Evolutionary conservation across 2,113 vertebrate species (phyloP).

Genomic region (Alexandromys fortis): DNA sequence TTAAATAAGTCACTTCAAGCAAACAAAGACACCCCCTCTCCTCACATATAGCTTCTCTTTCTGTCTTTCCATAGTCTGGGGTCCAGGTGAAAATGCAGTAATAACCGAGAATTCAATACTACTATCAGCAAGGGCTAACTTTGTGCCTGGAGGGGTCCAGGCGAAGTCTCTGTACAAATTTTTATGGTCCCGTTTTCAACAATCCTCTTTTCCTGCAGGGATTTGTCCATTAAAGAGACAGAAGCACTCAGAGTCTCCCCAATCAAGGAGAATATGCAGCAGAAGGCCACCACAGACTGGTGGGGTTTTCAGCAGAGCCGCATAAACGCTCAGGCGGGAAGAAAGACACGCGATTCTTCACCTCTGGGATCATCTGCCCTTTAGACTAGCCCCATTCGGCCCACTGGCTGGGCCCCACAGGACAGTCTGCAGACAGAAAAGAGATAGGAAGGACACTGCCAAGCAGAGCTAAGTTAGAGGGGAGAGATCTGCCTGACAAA

Average conservation of each 20-base stretch:
- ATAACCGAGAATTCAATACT: conserved; percentile 9
- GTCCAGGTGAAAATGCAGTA: neutral
- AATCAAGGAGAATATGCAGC: neutral
- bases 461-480: neutral
- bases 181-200: neutral
- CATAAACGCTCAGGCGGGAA: accelerated
- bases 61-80: neutral
- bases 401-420: accelerated
- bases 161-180: neutral
- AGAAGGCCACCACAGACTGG: neutral
- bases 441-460: neutral
- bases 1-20: conserved; percentile 40
- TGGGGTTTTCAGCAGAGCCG: accelerated
- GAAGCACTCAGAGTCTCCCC: neutral
- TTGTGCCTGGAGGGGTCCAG: neutral
- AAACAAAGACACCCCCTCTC: neutral
- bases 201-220: neutral
- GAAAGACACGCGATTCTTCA: neutral
- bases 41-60: neutral
- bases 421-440: neutral
- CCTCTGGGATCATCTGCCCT: neutral
- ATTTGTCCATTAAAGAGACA: neutral
- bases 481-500: neutral
- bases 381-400: neutral
- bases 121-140: neutral